Percentiles rank a stretch among this genome's conserved stretches.
Conservation (phyloP, 2,888 invertebrate species). For the Meghimatium bilineatum region DNA sequence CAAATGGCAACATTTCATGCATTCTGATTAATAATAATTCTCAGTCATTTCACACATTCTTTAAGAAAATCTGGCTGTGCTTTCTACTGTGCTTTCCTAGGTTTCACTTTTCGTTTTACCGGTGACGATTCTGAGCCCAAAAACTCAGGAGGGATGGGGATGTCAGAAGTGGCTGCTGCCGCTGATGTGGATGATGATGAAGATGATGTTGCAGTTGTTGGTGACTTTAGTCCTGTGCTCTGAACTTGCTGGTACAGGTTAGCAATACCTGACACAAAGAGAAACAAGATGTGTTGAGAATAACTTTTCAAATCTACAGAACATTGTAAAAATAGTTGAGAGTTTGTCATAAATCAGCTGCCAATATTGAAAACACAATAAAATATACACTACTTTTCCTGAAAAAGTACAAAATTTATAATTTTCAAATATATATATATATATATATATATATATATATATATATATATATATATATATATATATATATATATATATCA, state of each 20-base stretch:
- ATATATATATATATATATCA: too few species aligned
- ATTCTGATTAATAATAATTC: not conserved
- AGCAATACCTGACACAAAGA: conserved; percentile 3
- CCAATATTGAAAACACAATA: too few species aligned
- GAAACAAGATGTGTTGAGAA: not conserved
- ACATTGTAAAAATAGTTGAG: too few species aligned
- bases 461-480: too few species aligned
- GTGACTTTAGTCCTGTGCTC: conserved; percentile 41
- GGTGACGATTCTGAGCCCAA: conserved; percentile 48
- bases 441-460: too few species aligned
- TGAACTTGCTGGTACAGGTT: conserved; percentile 40
- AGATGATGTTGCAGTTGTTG: conserved; percentile 20
- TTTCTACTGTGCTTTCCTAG: conserved; percentile 56
- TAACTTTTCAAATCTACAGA: not conserved
- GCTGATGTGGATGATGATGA: conserved; percentile 25
- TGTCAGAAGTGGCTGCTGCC: not conserved
- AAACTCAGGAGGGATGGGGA: conserved; percentile 35
- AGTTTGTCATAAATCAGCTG: too few species aligned
- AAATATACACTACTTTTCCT: too few species aligned
- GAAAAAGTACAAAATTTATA: too few species aligned
- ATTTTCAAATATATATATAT: too few species aligned
- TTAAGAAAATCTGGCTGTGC: not conserved
- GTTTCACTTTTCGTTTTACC: conserved; percentile 56
- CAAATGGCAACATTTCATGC: not conserved
- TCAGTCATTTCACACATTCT: not conserved